Evolutionary conservation across 1,140 invertebrate species (phyloP), one percentile per base, ranked within the genome.

Genomic region (Schlechtendalia chinensis): DNA sequence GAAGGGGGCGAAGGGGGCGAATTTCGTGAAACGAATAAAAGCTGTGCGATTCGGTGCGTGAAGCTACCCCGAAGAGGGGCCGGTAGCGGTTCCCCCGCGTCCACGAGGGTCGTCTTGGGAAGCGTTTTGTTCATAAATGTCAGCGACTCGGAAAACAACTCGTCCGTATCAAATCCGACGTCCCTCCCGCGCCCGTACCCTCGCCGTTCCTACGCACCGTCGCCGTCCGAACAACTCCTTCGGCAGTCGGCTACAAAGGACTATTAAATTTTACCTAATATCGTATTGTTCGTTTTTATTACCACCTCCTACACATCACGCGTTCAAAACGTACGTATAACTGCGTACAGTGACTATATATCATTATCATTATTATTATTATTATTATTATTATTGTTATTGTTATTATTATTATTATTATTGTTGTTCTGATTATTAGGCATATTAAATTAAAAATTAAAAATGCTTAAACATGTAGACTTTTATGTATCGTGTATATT

Each of bases 71-170:
- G 12, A 16, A 24, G 27, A 50, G 22, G 67, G 67, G 45, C 10
- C 14, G 67, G 45, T 27, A 24, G 45, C 22, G 45, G 45, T 69
- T 27, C 22, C 14, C 24, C 16, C 6, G 22, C n/a, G 56, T 59
- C 6, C 56, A 22, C 11, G 1, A 24, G 29, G 50, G 29, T 45
- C 27, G 75, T 79, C 58, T 79, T 79, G 75, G 58, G 75, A 79
- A 79, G 75, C 75, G 47, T 79, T 79, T 79, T 79, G 75, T 79
- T 79, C 75, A 63, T 79, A 79, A 79, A 79, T 79, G 75, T 79
- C 75, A 79, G 75, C 75, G 75, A 79, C 75, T 79, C 39, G 56
- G 58, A 47, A 61, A 79, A 61, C 56, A 79, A 39, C 56, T 79
- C 75, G 75, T 58, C 75, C 75, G 75, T 79, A 63, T 61, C 75